phyloP scores from a whole-genome alignment of 2,113 vertebrate species.

The Tapirus terrestris region DNA sequence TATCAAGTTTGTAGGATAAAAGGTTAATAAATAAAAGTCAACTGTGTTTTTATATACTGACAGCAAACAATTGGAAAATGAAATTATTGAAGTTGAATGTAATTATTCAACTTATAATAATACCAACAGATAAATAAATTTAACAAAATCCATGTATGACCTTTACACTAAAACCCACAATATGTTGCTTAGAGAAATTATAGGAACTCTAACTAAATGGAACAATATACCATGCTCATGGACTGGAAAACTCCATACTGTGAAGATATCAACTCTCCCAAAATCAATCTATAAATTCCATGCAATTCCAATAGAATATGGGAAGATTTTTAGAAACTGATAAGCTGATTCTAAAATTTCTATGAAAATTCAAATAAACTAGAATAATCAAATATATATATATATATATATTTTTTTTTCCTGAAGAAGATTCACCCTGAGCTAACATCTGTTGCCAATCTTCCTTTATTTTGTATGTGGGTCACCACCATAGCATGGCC shows the following conservation, averaged over 20 bases:
- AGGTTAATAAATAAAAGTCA: background rate
- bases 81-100: background rate
- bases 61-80: background rate
- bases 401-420: no score
- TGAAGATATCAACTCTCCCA: background rate
- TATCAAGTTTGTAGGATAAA: background rate
- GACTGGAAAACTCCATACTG: no score
- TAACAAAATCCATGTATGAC: background rate
- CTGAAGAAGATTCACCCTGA: no score
- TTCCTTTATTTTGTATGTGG: no score
- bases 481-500: no score
- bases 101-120: background rate
- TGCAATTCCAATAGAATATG: background rate
- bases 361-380: background rate
- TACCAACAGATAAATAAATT: background rate
- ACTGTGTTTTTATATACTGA: background rate
- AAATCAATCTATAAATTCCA: background rate
- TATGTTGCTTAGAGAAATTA: background rate
- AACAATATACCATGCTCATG: background rate
- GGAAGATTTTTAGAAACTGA: background rate
- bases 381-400: background rate
- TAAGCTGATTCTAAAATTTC: background rate
- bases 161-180: background rate
- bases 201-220: background rate
- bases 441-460: no score